phyloP scores from a whole-genome alignment of 2,797 vertebrate species.

The Myotis findleyi region DNA sequence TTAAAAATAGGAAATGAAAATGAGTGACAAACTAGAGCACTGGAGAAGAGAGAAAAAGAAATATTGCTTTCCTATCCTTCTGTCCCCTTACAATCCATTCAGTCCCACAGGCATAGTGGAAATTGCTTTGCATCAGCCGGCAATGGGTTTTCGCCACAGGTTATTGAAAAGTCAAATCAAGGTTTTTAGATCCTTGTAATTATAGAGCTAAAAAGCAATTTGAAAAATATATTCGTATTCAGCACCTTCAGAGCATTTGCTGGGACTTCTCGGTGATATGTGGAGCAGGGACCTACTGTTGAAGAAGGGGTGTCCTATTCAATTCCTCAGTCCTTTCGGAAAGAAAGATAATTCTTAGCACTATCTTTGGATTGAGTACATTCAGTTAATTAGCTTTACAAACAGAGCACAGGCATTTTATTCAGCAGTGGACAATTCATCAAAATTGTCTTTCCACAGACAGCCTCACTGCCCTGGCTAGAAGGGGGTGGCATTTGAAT shows the following conservation, averaged over 20 bases:
- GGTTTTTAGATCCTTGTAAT: conserved; percentile 81
- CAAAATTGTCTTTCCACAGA: background rate
- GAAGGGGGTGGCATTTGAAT: background rate
- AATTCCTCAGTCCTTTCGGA: background rate
- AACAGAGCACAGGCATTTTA: conserved; percentile 54
- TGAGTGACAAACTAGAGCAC: conserved; percentile 71
- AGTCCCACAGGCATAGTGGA: conserved; percentile 62
- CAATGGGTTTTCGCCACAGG: conserved; percentile 70
- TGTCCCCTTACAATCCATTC: conserved; percentile 55
- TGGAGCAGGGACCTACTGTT: background rate
- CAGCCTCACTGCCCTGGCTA: background rate
- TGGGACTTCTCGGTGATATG: conserved; percentile 52
- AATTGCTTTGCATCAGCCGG: conserved; percentile 68
- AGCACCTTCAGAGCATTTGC: conserved; percentile 63
- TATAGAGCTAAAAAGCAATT: conserved; percentile 70
- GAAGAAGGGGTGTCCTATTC: background rate
- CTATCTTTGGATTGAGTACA: conserved; percentile 20
- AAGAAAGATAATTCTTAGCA: conserved; percentile 54
- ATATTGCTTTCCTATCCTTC: conserved; percentile 61
- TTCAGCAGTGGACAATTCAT: conserved; percentile 42
- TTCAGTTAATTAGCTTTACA: conserved; percentile 66
- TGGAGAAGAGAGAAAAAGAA: conserved; percentile 63
- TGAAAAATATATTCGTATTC: conserved; percentile 74
- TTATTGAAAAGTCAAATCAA: conserved; percentile 75
- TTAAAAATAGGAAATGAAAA: conserved; percentile 78